Percentiles rank a stretch among this genome's conserved stretches.
phyloP scores from a whole-genome alignment of 1,140 invertebrate species.

The Lasaia peninsularis region DNA sequence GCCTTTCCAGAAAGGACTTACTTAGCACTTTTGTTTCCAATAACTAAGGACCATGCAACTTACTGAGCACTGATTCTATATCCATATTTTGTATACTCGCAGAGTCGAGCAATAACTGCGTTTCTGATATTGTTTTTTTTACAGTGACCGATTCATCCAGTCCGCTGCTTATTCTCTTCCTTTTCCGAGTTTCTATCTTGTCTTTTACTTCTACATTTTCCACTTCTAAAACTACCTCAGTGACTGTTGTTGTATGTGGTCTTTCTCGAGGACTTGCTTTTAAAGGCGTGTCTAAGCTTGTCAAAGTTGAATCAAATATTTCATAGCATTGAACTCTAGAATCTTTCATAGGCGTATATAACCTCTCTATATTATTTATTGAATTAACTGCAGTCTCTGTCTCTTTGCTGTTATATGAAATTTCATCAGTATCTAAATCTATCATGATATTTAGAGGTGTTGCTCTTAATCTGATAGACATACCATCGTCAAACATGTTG shows the following conservation, averaged over 20 bases:
- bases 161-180: conserved; percentile 47
- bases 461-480: conserved; percentile 53
- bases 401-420: conserved; percentile 34
- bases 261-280: conserved; percentile 40
- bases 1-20: not conserved
- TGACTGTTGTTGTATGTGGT: conserved; percentile 33
- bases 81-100: conserved; percentile 66
- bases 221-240: conserved; percentile 51
- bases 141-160: conserved; percentile 40
- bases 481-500: conserved; percentile 48
- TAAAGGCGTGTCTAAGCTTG: conserved; percentile 61
- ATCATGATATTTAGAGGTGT: conserved; percentile 38
- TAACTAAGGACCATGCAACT: conserved; percentile 57
- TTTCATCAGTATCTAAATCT: conserved; percentile 33
- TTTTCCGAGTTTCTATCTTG: conserved; percentile 50
- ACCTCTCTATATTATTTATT: conserved; percentile 45
- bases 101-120: conserved; percentile 53
- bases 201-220: conserved; percentile 49
- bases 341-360: conserved; percentile 63
- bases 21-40: not conserved
- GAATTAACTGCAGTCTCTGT: conserved; percentile 47
- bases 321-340: conserved; percentile 43
- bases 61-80: conserved; percentile 66
- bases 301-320: conserved; percentile 65
- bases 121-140: conserved; percentile 52